Percentiles rank a stretch among this genome's conserved stretches.
Evolutionary conservation across 2,113 vertebrate species (phyloP).

Genomic region (Girardinichthys multiradiatus): DNA sequence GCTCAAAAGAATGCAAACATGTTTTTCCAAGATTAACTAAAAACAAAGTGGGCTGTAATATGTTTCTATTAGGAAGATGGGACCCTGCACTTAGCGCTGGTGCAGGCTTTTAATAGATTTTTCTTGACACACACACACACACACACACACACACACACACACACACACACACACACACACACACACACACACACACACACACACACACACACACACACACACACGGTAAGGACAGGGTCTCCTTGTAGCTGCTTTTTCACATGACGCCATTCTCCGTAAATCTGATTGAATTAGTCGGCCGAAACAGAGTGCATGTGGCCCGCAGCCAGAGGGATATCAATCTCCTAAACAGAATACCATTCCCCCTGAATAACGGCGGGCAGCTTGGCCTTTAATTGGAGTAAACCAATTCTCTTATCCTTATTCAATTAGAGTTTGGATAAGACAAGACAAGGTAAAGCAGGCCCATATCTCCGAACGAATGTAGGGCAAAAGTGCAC

Average conservation of each 20-base stretch:
- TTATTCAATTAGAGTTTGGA: slow-evolving; percentile 76
- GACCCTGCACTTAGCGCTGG: slow-evolving; percentile 67
- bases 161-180: slow-evolving; percentile 20
- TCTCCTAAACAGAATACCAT: slow-evolving; percentile 63
- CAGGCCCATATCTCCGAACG: slow-evolving; percentile 36
- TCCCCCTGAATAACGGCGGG: slow-evolving; percentile 66
- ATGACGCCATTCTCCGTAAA: slow-evolving; percentile 75
- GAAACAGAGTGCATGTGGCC: slow-evolving; percentile 65
- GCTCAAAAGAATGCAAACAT: not conserved
- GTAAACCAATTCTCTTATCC: slow-evolving; percentile 72
- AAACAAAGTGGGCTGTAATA: slow-evolving; percentile 65
- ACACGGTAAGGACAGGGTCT: slow-evolving; percentile 67
- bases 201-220: slow-evolving; percentile 32
- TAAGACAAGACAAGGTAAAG: slow-evolving; percentile 50
- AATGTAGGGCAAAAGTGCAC: slow-evolving; percentile 55
- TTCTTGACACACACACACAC: slow-evolving; percentile 6
- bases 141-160: slow-evolving; percentile 29
- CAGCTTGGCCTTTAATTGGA: slow-evolving; percentile 68
- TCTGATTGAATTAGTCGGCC: slow-evolving; percentile 74
- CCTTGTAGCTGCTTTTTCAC: slow-evolving; percentile 74
- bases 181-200: slow-evolving; percentile 11
- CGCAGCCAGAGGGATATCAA: slow-evolving; percentile 69
- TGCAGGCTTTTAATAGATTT: slow-evolving; percentile 62
- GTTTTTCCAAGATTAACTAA: slow-evolving; percentile 20
- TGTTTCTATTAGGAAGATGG: slow-evolving; percentile 67